A percentile compares a stretch with the other conserved stretches of the same genome.
Conservation (phyloP, 2,797 vertebrate genomes). For the Columba guinea region DNA sequence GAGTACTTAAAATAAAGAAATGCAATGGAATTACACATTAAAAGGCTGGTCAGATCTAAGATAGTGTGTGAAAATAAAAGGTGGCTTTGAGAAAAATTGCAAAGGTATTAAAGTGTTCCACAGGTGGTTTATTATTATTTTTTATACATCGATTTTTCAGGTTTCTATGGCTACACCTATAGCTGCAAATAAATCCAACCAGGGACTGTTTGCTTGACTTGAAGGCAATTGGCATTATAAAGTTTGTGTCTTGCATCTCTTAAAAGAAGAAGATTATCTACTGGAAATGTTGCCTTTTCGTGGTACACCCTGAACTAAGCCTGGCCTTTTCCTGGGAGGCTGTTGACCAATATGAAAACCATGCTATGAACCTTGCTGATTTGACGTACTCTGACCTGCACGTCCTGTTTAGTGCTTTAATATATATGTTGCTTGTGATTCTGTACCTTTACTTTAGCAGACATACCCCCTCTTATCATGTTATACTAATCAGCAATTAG, state of each 20-base stretch:
- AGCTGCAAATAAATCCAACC: neutral
- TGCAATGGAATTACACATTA: neutral
- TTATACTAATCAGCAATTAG: conserved; percentile 4
- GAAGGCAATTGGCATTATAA: neutral
- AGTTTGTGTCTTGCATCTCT: neutral
- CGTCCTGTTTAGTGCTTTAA: neutral
- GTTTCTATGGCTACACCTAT: neutral
- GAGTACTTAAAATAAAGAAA: neutral
- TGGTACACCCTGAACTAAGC: neutral
- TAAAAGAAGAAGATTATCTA: neutral
- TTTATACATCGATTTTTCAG: neutral
- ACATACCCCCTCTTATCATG: neutral
- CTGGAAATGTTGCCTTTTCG: neutral
- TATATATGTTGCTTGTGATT: neutral
- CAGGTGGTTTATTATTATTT: neutral
- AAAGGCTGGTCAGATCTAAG: neutral
- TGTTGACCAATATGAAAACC: neutral
- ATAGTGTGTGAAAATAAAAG: neutral
- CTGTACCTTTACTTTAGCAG: neutral
- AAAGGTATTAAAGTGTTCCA: neutral
- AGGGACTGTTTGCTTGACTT: neutral
- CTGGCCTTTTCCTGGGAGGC: neutral
- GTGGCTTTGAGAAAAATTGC: neutral
- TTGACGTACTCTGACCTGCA: neutral
- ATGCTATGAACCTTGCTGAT: neutral